Percentiles rank a stretch among this genome's conserved stretches.
Evolutionary conservation across 2,888 invertebrate species (phyloP).

Genomic region (Nebria brevicollis): DNA sequence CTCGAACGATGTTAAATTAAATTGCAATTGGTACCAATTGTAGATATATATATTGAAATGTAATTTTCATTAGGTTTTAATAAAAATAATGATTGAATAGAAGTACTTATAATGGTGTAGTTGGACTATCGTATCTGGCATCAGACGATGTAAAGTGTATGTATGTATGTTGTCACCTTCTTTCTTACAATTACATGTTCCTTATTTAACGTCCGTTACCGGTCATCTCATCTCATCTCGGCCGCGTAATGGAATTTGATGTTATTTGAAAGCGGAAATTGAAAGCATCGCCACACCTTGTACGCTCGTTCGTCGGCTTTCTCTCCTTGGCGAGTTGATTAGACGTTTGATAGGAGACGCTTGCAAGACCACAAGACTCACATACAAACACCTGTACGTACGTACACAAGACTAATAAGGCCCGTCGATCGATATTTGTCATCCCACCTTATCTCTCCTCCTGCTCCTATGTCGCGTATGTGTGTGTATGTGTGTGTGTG

Average conservation of each 20-base stretch:
- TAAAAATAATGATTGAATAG: no score
- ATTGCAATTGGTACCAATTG: no score
- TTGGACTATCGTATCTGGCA: no score
- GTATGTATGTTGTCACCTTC: background rate
- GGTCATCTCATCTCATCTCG: slow-evolving; percentile 47
- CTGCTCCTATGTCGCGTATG: background rate
- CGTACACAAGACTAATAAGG: slow-evolving; percentile 33
- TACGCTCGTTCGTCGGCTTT: slow-evolving; percentile 29
- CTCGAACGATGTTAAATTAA: no score
- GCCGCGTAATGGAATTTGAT: slow-evolving; percentile 56
- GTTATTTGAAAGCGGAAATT: slow-evolving; percentile 59
- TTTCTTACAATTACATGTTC: slow-evolving; percentile 18
- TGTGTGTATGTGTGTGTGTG: no score
- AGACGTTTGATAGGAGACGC: slow-evolving; percentile 43
- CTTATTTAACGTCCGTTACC: slow-evolving; percentile 39
- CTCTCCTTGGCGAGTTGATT: slow-evolving; percentile 45
- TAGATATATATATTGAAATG: no score
- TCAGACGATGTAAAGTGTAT: background rate
- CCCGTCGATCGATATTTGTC: slow-evolving; percentile 43
- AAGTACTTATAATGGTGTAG: no score
- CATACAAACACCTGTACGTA: background rate
- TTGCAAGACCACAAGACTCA: background rate
- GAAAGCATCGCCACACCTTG: slow-evolving; percentile 52
- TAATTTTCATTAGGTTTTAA: no score
- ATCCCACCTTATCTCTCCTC: slow-evolving; percentile 34